Evolutionary conservation across 2,888 invertebrate genomes (phyloP), one percentile per base, ranked within the genome.

Genomic region (Drosophila silvestris): DNA sequence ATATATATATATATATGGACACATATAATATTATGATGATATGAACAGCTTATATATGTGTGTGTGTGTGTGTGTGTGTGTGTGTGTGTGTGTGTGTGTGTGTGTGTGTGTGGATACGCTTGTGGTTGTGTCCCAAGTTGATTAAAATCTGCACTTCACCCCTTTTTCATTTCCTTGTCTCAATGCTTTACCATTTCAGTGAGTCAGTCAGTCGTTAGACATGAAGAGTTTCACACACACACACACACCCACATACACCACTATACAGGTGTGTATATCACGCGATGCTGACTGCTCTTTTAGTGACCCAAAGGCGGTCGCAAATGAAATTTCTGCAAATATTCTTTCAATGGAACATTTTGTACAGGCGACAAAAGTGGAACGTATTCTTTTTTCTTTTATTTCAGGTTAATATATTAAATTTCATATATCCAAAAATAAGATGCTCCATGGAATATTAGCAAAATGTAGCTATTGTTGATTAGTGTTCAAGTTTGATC

Each of bases 81-180:
- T 35, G 19, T 30, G 5, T 51, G 10, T 53, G 37, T 28, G 26
- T 16, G 16, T 68, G 22, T 35, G 61, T 65, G 22, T 60, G 51
- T 26, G 22, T 51, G 33, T 56, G 39, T 28, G 50, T 51, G 41
- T 65, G 35, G 44, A 61, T 37, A 71, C 51, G 69, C 58, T 74
- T 77, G 77, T 61, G 79, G 68, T 69, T 62, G 28, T 30, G 63
- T 52, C 66, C 77, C 77, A 80, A 80, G 81, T 80, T 80, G 80
- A 80, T 80, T 80, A 77, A 80, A 80, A 73, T 51, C 72, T 50
- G 65, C 19, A 73, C 53, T 35, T 9, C 28, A 14, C 7, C 22
- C 41, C 47, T 26, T 47, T 41, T 22, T 47, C 39, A 51, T 33
- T 50, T 59, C 14, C 32, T 14, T 14, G 14, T 30, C 51, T 30